Evolutionary conservation across 1,140 invertebrate genomes (phyloP).

Genomic region (Diachasmimorpha longicaudata): DNA sequence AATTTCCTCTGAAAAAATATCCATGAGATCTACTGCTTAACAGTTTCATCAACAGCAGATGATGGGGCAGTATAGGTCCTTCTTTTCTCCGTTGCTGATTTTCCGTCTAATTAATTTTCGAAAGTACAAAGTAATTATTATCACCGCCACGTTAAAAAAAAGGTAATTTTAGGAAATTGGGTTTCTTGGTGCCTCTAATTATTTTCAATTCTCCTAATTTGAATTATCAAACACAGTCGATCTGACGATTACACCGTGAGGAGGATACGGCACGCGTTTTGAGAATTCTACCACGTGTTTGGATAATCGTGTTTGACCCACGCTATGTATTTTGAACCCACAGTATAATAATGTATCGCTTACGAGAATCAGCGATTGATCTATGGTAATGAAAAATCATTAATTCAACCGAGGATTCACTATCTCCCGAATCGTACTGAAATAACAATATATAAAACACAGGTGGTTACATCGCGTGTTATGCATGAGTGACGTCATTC

Average conservation of each 20-base stretch:
- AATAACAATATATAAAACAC: constrained; percentile 46
- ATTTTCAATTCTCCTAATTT: not conserved
- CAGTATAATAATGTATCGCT: constrained; percentile 18
- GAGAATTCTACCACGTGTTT: constrained; percentile 40
- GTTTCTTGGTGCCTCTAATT: not conserved
- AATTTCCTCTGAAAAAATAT: too few species aligned
- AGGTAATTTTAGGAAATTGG: not conserved
- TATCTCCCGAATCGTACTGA: constrained; percentile 43
- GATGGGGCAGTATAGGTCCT: too few species aligned
- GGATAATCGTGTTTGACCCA: not conserved
- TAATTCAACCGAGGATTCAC: constrained; percentile 50
- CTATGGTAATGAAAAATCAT: constrained; percentile 58
- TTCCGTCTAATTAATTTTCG: too few species aligned
- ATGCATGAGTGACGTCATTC: constrained; percentile 7
- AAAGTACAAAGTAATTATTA: too few species aligned
- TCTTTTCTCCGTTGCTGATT: too few species aligned
- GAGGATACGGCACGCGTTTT: constrained; percentile 13
- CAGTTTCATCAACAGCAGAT: too few species aligned
- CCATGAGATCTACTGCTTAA: too few species aligned
- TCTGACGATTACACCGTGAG: not conserved
- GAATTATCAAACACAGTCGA: not conserved
- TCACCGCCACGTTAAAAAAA: too few species aligned
- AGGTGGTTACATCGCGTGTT: constrained; percentile 30
- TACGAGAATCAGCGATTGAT: constrained; percentile 46
- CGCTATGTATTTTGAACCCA: constrained; percentile 19